Conservation (phyloP, 2,888 invertebrate species). For the Thymelicus lineola region DNA sequence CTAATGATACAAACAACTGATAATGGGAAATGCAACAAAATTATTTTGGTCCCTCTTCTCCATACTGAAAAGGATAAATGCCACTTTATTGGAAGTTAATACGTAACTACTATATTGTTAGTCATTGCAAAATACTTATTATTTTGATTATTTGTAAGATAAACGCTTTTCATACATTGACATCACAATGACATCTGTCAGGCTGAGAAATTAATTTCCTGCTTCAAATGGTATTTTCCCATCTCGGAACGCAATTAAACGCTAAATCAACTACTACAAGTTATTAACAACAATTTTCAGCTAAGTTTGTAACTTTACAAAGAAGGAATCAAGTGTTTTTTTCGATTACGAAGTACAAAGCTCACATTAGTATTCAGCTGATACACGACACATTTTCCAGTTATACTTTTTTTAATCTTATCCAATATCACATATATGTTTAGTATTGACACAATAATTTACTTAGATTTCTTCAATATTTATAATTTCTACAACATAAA, state of each 20-base stretch:
- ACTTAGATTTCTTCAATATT: constrained; percentile 49
- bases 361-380: constrained; percentile 60
- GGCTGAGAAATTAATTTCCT: constrained; percentile 49
- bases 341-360: constrained; percentile 46
- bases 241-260: constrained; percentile 32
- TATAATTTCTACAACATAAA: constrained; percentile 50
- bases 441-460: constrained; percentile 49
- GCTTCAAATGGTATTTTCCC: constrained; percentile 26
- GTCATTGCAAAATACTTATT: constrained; percentile 59
- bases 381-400: constrained; percentile 57
- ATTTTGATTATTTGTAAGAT: constrained; percentile 57
- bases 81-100: constrained; percentile 43
- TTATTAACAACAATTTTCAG: constrained; percentile 31
- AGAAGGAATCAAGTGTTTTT: constrained; percentile 33
- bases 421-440: constrained; percentile 46
- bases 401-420: constrained; percentile 44
- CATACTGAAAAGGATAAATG: constrained; percentile 64
- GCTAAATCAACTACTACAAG: constrained; percentile 34
- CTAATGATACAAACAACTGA: constrained; percentile 64
- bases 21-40: constrained; percentile 59
- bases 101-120: constrained; percentile 43
- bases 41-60: constrained; percentile 73
- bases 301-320: constrained; percentile 11
- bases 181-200: constrained; percentile 77
- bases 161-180: constrained; percentile 60